Base-by-base conservation (phyloP, 1,140 invertebrate species). In the Rhizoglyphus robini region DNA sequence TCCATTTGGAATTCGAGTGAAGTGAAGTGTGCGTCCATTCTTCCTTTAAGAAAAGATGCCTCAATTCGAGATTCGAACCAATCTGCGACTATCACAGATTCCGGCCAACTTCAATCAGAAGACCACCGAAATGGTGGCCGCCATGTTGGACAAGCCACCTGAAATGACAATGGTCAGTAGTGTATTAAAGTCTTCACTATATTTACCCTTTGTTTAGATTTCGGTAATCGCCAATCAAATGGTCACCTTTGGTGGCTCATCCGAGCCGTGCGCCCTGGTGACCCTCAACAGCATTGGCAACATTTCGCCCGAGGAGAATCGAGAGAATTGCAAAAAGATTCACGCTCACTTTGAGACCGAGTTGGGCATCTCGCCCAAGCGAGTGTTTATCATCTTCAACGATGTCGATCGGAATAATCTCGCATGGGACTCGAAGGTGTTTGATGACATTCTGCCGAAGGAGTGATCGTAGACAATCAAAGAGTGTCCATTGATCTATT, bases 21-120 rank as follows among this genome's bases (percentile, higher is more conserved):
- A n/a, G n/a, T n/a, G n/a, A n/a, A n/a, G n/a, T n/a, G n/a, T n/a
- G n/a, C n/a, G n/a, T n/a, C n/a, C n/a, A n/a, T n/a, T n/a, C n/a
- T n/a, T n/a, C n/a, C n/a, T n/a, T n/a, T n/a, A 58, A 11, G 5
- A 30, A 1, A 58, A 58, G 3, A 63, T 63, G 61, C 36, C 61
- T 15, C 11, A 18, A 47, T 27, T 63, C 20, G 20, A 3, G 20
- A 38, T 63, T 13, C 34, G n/a, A 31, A 63, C 61, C 1, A 63
- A 63, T 49, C 18, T 63, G 8, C 34, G 23, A n/a, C 47, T 63
- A 49, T 63, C 61, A 27, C 61, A 63, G 29, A 63, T 63, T 18
- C 61, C 61, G 2, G 61, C 32, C 4, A 27, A 63, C 27, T 63
- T 63, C 29, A 63, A 63, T 49, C 48, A 63, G 29, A 63, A 63